Conservation (phyloP, 2,888 invertebrate genomes). For the Iselma pallidipennis region DNA sequence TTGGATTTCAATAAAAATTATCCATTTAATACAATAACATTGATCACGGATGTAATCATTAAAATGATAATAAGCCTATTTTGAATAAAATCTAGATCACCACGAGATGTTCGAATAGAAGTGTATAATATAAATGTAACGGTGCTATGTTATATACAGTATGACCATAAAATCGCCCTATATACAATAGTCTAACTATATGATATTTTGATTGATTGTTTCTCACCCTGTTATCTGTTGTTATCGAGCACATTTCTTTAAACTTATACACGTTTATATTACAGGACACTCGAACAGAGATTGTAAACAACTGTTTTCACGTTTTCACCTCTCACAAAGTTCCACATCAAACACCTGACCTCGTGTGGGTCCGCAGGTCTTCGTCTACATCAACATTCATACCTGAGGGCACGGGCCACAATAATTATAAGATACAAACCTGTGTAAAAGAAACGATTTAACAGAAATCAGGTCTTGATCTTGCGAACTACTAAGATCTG, state of each 20-base stretch:
- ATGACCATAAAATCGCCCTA: background rate
- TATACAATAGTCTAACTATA: background rate
- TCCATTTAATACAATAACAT: background rate
- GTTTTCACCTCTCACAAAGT: slow-evolving; percentile 49
- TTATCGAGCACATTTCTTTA: slow-evolving; percentile 42
- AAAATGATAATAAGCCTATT: background rate
- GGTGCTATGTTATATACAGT: slow-evolving; percentile 1
- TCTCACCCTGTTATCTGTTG: slow-evolving; percentile 46
- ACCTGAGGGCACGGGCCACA: slow-evolving; percentile 36
- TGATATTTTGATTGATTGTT: background rate
- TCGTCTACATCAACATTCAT: slow-evolving; percentile 44
- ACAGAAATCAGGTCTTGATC: slow-evolving; percentile 9
- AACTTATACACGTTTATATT: slow-evolving; percentile 38
- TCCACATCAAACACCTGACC: slow-evolving; percentile 53
- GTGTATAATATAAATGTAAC: slow-evolving; percentile 9
- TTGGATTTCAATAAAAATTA: background rate
- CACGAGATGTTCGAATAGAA: slow-evolving; percentile 4
- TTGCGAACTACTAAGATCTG: background rate
- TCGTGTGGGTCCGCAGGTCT: slow-evolving; percentile 52
- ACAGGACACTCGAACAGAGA: slow-evolving; percentile 45
- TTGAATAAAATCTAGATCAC: slow-evolving; percentile 36
- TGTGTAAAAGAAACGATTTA: slow-evolving; percentile 13
- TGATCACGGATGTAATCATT: background rate
- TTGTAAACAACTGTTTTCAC: slow-evolving; percentile 54
- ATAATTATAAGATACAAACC: slow-evolving; percentile 27